These are phyloP conservation scores for Campoplex capitator DNA, from an alignment of 2,888 invertebrate species.

Conservation along the genomic window DNA sequence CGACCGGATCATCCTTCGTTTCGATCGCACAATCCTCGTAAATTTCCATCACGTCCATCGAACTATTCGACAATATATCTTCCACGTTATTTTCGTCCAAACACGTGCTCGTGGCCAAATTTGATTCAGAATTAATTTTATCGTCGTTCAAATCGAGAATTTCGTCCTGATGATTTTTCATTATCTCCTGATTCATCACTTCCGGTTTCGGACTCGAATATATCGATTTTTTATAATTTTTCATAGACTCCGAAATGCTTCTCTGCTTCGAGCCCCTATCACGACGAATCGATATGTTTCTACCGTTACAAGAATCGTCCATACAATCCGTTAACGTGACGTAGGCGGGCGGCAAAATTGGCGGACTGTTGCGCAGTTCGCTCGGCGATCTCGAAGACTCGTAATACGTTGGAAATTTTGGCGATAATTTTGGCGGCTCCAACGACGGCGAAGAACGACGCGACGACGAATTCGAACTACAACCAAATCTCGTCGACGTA, in stretches of 20 bases:
- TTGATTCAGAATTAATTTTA: background rate
- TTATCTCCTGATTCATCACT: background rate
- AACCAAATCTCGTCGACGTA: background rate
- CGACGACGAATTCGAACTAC: conserved; percentile 46
- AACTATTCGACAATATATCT: conserved; percentile 16
- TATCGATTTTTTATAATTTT: background rate
- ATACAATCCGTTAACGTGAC: conserved; percentile 65
- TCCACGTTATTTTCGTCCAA: background rate
- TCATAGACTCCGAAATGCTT: background rate
- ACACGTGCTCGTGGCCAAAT: background rate
- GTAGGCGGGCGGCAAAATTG: conserved; percentile 74
- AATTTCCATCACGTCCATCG: conserved; percentile 36
- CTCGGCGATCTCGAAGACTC: conserved; percentile 63
- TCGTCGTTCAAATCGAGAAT: background rate
- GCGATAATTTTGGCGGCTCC: conserved; percentile 77
- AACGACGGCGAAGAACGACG: conserved; percentile 69
- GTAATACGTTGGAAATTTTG: conserved; percentile 69
- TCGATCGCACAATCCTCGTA: conserved; percentile 36
- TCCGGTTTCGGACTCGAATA: background rate
- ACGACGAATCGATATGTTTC: background rate
- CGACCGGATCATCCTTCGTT: conserved; percentile 22
- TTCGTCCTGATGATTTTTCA: conserved; percentile 1
- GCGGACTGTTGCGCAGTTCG: conserved; percentile 74
- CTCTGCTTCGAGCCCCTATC: background rate
- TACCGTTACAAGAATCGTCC: conserved; percentile 47